Conservation (phyloP, 23 tunicate genomes). For the Phallusia fumigata region DNA sequence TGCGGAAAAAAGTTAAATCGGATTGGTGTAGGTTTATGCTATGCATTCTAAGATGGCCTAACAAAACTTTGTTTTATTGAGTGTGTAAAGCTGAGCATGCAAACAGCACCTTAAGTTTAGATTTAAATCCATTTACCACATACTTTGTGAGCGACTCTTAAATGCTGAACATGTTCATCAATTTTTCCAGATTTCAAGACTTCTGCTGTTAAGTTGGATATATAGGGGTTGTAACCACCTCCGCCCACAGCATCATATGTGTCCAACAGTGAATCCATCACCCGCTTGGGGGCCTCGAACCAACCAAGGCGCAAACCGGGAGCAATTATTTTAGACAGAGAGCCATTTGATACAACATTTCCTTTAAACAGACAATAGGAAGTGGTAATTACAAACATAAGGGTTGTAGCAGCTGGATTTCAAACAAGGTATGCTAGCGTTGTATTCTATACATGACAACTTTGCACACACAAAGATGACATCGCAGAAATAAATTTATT, state of each 20-base stretch:
- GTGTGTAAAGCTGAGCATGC: too few relatives aligned
- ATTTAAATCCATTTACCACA: neutral
- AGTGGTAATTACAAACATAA: too few relatives aligned
- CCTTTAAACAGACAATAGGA: conserved; percentile 30
- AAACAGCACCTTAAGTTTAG: too few relatives aligned
- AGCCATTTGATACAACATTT: conserved; percentile 63
- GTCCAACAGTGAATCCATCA: conserved; percentile 13
- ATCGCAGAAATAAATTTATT: too few relatives aligned
- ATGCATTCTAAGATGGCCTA: too few relatives aligned
- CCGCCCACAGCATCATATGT: conserved; percentile 42
- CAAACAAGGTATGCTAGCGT: too few relatives aligned
- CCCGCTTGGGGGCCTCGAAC: conserved; percentile 61
- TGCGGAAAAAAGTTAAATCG: too few relatives aligned
- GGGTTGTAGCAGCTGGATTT: too few relatives aligned
- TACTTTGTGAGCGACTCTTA: conserved; percentile 49
- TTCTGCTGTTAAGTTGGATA: conserved; percentile 35
- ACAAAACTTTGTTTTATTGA: too few relatives aligned
- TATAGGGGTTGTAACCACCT: conserved; percentile 36
- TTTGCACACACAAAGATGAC: too few relatives aligned
- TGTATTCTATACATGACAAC: too few relatives aligned
- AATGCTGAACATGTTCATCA: conserved; percentile 41
- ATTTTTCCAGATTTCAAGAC: conserved; percentile 40
- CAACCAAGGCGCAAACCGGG: conserved; percentile 84
- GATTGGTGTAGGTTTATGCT: too few relatives aligned
- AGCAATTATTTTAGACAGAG: conserved; percentile 65